Evolutionary conservation across 2,797 vertebrate genomes (phyloP).

Genomic region (Leptoclinus maculatus): DNA sequence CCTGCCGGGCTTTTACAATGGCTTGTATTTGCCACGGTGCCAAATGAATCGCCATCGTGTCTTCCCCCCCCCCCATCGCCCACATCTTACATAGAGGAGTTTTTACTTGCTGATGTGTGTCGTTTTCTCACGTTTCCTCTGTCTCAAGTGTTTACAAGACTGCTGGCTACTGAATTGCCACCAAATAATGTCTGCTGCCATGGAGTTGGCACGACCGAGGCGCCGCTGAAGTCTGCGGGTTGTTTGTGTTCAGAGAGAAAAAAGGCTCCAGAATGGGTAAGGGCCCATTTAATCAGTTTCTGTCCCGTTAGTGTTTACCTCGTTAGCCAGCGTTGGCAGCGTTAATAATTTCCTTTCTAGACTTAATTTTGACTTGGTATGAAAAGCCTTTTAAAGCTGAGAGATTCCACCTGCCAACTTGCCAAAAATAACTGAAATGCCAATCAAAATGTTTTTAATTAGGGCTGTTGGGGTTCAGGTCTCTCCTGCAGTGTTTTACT

Average conservation of each 20-base stretch:
- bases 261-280: slow-evolving; percentile 60
- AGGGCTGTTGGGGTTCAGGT: slow-evolving; percentile 25
- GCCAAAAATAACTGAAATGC: slow-evolving; percentile 27
- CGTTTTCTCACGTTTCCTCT: slow-evolving; percentile 43
- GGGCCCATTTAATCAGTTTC: slow-evolving; percentile 63
- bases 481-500: slow-evolving; percentile 51
- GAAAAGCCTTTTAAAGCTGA: slow-evolving; percentile 40
- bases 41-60: slow-evolving; percentile 63
- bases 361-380: slow-evolving; percentile 45
- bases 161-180: slow-evolving; percentile 52
- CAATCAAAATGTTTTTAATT: slow-evolving; percentile 59
- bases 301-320: slow-evolving; percentile 30
- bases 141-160: slow-evolving; percentile 44
- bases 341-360: slow-evolving; percentile 41
- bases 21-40: slow-evolving; percentile 94
- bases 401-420: slow-evolving; percentile 32
- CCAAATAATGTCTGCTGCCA: slow-evolving; percentile 28
- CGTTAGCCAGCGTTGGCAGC: slow-evolving; percentile 25
- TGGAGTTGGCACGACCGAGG: slow-evolving; percentile 24
- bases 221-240: slow-evolving; percentile 27
- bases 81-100: slow-evolving; percentile 30
- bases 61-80: slow-evolving; percentile 46
- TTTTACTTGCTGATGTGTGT: slow-evolving; percentile 60
- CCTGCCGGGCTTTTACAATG: slow-evolving; percentile 97
- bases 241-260: slow-evolving; percentile 42